Conservation (phyloP, 2,888 invertebrate genomes). For the Cheilosia soror region DNA sequence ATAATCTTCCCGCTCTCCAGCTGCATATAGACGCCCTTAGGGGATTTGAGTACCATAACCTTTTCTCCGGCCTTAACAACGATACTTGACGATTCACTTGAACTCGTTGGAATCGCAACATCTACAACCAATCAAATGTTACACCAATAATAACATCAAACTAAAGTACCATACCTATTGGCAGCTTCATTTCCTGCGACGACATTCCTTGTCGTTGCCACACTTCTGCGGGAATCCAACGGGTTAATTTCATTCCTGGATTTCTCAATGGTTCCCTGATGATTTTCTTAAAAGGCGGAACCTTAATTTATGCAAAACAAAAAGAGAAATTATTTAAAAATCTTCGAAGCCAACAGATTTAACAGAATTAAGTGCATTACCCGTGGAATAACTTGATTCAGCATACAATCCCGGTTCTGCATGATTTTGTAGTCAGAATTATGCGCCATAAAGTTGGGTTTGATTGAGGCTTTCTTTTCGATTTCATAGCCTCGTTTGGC, state of each 20-base stretch:
- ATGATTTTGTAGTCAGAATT: constrained; percentile 40
- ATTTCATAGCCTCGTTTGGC: constrained; percentile 96
- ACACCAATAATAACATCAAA: not conserved
- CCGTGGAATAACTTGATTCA: constrained; percentile 42
- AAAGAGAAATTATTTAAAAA: not conserved
- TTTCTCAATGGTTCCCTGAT: constrained; percentile 65
- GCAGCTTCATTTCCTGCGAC: constrained; percentile 96
- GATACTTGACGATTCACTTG: constrained; percentile 94
- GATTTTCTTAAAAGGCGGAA: constrained; percentile 32
- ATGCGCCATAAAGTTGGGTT: constrained; percentile 80
- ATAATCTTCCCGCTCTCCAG: constrained; percentile 97
- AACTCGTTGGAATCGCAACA: constrained; percentile 96
- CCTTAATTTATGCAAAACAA: not conserved
- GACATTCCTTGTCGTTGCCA: constrained; percentile 97
- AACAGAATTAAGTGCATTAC: constrained; percentile 20
- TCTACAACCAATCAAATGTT: constrained; percentile 84
- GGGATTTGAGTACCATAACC: constrained; percentile 96
- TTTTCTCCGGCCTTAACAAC: constrained; percentile 96
- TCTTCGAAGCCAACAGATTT: constrained; percentile 47
- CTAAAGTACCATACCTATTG: constrained; percentile 87
- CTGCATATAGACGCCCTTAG: constrained; percentile 98
- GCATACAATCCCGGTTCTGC: constrained; percentile 41
- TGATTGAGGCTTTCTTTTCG: constrained; percentile 93
- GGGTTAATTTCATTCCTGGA: constrained; percentile 84
- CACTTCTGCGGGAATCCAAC: constrained; percentile 95